Evolutionary conservation across 2,113 vertebrate genomes (phyloP).

Genomic region (Rhinogobius similis): DNA sequence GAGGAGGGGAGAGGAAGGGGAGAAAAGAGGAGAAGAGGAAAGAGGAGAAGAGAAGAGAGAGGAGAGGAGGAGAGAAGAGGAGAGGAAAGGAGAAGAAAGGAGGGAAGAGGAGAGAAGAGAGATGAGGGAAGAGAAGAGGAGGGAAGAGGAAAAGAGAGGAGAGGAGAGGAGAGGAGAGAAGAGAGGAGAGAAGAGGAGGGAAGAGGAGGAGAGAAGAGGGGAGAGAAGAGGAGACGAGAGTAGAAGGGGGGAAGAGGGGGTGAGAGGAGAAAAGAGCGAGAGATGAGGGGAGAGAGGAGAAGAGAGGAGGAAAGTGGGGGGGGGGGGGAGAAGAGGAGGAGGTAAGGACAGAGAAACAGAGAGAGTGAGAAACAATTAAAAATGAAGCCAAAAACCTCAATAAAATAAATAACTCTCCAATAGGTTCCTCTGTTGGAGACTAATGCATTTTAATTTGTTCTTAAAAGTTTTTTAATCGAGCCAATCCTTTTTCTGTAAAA

Average conservation of each 20-base stretch:
- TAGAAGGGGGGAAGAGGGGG: neutral
- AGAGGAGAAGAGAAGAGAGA: neutral
- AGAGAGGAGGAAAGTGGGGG: neutral
- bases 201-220: neutral
- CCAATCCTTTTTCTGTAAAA: too few relatives aligned
- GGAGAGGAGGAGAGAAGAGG: neutral
- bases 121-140: neutral
- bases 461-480: too few relatives aligned
- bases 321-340: neutral
- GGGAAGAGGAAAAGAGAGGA: neutral
- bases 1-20: neutral
- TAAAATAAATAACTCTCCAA: too few relatives aligned
- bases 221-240: neutral
- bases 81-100: neutral
- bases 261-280: neutral
- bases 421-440: too few relatives aligned
- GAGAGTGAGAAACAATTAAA: neutral
- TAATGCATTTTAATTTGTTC: too few relatives aligned
- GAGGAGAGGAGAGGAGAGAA: neutral
- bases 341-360: neutral
- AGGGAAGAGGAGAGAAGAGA: neutral
- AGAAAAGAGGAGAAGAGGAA: neutral
- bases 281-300: neutral
- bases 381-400: neutral
- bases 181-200: neutral